Percentiles rank a stretch among this genome's conserved stretches.
phyloP scores from a whole-genome alignment of 2,113 vertebrate genomes.

The Anseranas semipalmata region DNA sequence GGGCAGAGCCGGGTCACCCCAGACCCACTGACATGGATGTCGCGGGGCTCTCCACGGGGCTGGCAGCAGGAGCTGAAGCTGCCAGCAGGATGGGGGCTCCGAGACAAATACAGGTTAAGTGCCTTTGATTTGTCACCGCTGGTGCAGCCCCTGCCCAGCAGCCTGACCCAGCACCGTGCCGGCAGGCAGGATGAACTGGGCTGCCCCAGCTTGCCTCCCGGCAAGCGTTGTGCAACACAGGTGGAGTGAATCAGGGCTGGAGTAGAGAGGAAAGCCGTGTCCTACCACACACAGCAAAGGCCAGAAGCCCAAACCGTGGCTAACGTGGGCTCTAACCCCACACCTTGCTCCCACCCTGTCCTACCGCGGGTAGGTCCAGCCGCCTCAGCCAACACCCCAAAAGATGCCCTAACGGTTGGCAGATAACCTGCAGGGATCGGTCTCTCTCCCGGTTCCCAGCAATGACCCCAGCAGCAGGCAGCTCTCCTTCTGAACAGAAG shows the following conservation, averaged over 20 bases:
- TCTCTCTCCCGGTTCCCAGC: neutral
- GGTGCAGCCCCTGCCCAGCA: neutral
- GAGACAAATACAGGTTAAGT: no score
- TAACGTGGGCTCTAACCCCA: neutral
- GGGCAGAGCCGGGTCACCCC: neutral
- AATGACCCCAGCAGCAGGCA: neutral
- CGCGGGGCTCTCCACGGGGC: neutral
- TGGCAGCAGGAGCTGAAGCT: neutral
- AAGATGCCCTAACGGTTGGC: neutral
- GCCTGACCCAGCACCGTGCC: neutral
- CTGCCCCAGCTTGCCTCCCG: no score
- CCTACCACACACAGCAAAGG: neutral
- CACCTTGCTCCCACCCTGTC: neutral
- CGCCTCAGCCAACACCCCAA: neutral
- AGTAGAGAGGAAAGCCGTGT: neutral
- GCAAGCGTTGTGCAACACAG: neutral
- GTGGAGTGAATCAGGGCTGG: neutral
- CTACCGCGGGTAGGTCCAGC: rapidly evolving
- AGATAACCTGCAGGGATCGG: neutral
- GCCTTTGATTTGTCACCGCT: neutral
- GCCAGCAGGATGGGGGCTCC: rapidly evolving
- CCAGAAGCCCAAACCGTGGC: neutral
- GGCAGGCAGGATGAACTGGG: neutral
- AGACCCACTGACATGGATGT: neutral
- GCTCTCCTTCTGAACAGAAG: neutral